Evolutionary conservation across 2,888 invertebrate species (phyloP).

Genomic region (Erebia aethiops): DNA sequence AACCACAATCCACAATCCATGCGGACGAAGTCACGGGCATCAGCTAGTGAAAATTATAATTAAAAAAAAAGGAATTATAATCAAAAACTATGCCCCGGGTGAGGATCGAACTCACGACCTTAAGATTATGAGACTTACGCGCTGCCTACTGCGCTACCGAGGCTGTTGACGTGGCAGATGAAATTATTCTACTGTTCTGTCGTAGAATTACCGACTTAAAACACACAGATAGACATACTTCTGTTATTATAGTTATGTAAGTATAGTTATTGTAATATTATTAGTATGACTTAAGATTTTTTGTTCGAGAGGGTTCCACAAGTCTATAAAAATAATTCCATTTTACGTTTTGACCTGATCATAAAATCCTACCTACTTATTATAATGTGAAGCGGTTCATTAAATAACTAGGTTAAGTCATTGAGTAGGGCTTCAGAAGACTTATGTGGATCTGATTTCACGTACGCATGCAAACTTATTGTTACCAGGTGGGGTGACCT

Average conservation of each 20-base stretch:
- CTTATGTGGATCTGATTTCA: slow-evolving; percentile 19
- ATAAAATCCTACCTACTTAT: slow-evolving; percentile 5
- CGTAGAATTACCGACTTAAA: background rate
- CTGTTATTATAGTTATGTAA: too few species aligned
- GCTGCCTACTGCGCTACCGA: slow-evolving; percentile 94
- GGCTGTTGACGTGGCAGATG: slow-evolving; percentile 63
- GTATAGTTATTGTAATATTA: too few species aligned
- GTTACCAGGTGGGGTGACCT: background rate
- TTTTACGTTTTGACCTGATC: too few species aligned
- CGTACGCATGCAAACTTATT: background rate
- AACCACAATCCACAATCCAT: too few species aligned
- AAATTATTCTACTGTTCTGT: background rate
- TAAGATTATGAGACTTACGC: slow-evolving; percentile 96
- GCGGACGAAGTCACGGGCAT: too few species aligned
- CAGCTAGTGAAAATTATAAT: background rate
- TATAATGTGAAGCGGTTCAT: slow-evolving; percentile 23
- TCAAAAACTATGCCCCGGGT: slow-evolving; percentile 84
- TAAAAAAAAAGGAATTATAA: background rate
- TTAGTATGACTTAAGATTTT: too few species aligned
- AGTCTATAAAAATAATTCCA: too few species aligned
- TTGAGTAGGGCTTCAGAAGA: slow-evolving; percentile 38
- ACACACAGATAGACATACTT: too few species aligned
- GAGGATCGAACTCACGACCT: slow-evolving; percentile 98
- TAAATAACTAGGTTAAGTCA: slow-evolving; percentile 41
- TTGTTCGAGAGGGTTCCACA: too few species aligned